Base-by-base conservation (phyloP, 2,113 vertebrate species). In the Dromas ardeola region DNA sequence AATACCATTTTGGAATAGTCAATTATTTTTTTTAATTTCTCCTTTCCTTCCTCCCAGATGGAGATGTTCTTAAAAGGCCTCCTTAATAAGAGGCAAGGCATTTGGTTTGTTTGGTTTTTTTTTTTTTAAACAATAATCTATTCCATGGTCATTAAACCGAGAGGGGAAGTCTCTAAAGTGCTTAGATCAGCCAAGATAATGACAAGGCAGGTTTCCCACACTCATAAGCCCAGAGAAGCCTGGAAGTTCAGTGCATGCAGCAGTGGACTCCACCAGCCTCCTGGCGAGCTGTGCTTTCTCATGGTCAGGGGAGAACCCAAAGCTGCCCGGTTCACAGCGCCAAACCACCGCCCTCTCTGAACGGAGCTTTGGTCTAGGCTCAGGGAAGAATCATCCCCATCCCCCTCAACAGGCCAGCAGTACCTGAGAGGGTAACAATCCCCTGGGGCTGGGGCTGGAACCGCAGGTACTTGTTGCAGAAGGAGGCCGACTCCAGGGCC, bases 381-480 rank as follows among this genome's bases (percentile, higher is more conserved):
- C 52, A 34, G 47, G 18, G 40, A 25, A 53, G 27, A 32, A 29
- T 4, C 59, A 62, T 21, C 20, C 70, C 34, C 23, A 34, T 13
- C 15, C 40, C 56, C 36, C 71, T 2, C 26, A 1, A 27, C 29
- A 7, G 49, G 49, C 38, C 4, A 1, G 56, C 5, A 1, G 29
- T 0, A 99, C 99, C 99, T 99, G 99, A 95, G 86, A 99, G 98
- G 4, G 99, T 99, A 65, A 99, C 99, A 17, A 99, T 98, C 85
- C 99, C 99, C 2, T 58, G 98, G 52, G 99, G 98, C 96, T 99
- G 98, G 47, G 99, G 99, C 80, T 99, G 97, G 72, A 96, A 96
- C 38, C 99, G 98, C 97, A 99, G 97, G 95, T 99, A 99, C 90
- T 99, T 99, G 98, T 99, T 99, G 98, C 99, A 99, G 97, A 99